Evolutionary conservation across 23 tunicate genomes (phyloP), one percentile per base, ranked within the genome.

Genomic region (Trididemnum nubilum): DNA sequence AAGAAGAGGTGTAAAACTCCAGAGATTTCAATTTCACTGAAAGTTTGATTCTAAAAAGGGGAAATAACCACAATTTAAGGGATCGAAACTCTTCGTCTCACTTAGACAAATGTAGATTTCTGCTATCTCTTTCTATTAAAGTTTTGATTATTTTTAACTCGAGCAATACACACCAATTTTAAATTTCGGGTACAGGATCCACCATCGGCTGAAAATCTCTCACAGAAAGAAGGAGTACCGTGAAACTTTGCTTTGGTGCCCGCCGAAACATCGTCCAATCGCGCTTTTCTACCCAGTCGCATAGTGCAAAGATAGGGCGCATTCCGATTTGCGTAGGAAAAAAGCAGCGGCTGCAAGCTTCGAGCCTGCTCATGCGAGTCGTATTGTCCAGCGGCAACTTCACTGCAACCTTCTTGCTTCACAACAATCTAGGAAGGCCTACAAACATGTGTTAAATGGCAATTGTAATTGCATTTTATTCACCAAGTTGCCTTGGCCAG

Each of bases 401-500:
- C 18, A 31, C 27, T 18, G 26, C 79, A 35, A 1, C 89, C 87
- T 24, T 91, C 96, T 71, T 96, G 99, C 73, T 88, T 87, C 61
- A 91, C 83, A 9, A 96, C 64, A 28, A 96, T 85, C n/a, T n/a
- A 2, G 99, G 99, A 27, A 96, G 65, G 28, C 98, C 98, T 93
- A 63, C 54, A 44, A 44, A 44, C 54, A 44, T 7, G n/a, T n/a
- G n/a, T n/a, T n/a, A n/a, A n/a, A n/a, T n/a, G n/a, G n/a, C n/a
- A n/a, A n/a, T n/a, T n/a, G n/a, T n/a, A n/a, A n/a, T n/a, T n/a
- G n/a, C n/a, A n/a, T n/a, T n/a, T n/a, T n/a, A n/a, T n/a, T n/a
- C n/a, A n/a, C n/a, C n/a, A n/a, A n/a, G n/a, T n/a, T n/a, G n/a
- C n/a, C n/a, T n/a, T n/a, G n/a, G n/a, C n/a, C n/a, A n/a, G n/a